Evolutionary conservation across 2,113 vertebrate species (phyloP).

Genomic region (Dicaeum eximium): DNA sequence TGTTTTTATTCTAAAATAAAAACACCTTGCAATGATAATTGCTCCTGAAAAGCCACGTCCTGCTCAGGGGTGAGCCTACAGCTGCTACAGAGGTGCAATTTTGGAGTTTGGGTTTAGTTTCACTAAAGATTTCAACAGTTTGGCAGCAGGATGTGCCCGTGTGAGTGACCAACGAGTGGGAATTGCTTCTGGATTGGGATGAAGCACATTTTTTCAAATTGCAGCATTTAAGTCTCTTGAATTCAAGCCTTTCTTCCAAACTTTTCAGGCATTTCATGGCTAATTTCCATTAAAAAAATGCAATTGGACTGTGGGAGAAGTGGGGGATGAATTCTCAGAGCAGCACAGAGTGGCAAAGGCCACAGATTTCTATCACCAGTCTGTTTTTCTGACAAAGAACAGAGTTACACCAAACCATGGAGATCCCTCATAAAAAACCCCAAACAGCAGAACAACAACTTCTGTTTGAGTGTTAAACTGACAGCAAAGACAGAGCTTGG

Average conservation of each 20-base stretch:
- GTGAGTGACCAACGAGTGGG: not conserved
- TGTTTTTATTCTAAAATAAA: not conserved
- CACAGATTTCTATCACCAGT: not conserved
- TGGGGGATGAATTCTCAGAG: slow-evolving; percentile 9
- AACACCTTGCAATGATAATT: not conserved
- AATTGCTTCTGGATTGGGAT: not conserved
- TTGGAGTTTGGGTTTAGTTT: not conserved
- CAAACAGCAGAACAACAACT: not conserved
- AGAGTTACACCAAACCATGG: not conserved
- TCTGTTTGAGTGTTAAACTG: not conserved
- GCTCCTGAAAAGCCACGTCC: not conserved
- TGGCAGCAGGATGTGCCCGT: not conserved
- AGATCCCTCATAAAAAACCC: not conserved
- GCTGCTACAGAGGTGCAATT: not conserved
- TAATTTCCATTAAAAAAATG: not conserved
- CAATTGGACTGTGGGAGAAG: not conserved
- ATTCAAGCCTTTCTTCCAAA: not conserved
- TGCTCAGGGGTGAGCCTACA: not conserved
- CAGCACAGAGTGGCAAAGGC: not conserved
- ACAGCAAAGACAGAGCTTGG: not conserved
- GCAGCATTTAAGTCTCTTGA: not conserved
- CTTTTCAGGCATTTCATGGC: not conserved
- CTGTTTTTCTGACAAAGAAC: not conserved
- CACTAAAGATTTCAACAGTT: not conserved
- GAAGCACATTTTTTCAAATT: not conserved